Evolutionary conservation across 2,797 vertebrate genomes (phyloP).

Genomic region (Tiaroga cobitis): DNA sequence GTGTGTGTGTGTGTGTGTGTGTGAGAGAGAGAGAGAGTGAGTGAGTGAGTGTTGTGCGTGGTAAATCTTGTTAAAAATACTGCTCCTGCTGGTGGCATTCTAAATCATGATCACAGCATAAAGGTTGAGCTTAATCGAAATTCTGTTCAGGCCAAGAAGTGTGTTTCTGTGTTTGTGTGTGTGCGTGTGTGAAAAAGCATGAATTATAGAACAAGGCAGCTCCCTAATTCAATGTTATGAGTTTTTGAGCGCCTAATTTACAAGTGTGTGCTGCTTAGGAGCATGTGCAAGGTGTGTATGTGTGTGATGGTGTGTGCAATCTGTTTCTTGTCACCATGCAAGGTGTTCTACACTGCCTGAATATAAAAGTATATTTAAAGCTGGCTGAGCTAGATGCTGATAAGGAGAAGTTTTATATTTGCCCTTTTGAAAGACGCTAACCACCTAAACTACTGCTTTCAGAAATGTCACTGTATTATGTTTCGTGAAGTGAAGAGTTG

Average conservation of each 20-base stretch:
- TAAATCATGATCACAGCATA: slow-evolving; percentile 53
- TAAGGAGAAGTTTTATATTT: slow-evolving; percentile 25
- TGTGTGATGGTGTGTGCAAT: slow-evolving; percentile 26
- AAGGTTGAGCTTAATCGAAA: slow-evolving; percentile 55
- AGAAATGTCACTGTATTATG: slow-evolving; percentile 32
- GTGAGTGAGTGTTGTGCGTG: slow-evolving; percentile 12
- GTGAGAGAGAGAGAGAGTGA: neutral
- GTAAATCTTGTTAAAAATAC: slow-evolving; percentile 49
- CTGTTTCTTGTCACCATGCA: slow-evolving; percentile 22
- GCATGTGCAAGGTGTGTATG: slow-evolving; percentile 18
- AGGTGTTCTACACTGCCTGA: slow-evolving; percentile 28
- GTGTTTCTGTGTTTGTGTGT: slow-evolving; percentile 21
- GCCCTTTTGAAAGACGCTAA: slow-evolving; percentile 25
- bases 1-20: slow-evolving; percentile 25
- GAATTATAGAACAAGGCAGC: slow-evolving; percentile 56
- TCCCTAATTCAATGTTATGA: slow-evolving; percentile 59
- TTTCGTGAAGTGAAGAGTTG: neutral
- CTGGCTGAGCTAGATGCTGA: neutral
- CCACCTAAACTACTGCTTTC: slow-evolving; percentile 32
- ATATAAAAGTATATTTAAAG: slow-evolving; percentile 34
- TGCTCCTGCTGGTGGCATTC: slow-evolving; percentile 48
- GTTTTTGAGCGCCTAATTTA: slow-evolving; percentile 58
- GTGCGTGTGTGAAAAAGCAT: slow-evolving; percentile 42
- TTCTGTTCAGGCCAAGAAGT: slow-evolving; percentile 17
- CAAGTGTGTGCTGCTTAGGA: slow-evolving; percentile 23